Base-by-base conservation (phyloP, 2,113 vertebrate species). In the Apodemus speciosus region DNA sequence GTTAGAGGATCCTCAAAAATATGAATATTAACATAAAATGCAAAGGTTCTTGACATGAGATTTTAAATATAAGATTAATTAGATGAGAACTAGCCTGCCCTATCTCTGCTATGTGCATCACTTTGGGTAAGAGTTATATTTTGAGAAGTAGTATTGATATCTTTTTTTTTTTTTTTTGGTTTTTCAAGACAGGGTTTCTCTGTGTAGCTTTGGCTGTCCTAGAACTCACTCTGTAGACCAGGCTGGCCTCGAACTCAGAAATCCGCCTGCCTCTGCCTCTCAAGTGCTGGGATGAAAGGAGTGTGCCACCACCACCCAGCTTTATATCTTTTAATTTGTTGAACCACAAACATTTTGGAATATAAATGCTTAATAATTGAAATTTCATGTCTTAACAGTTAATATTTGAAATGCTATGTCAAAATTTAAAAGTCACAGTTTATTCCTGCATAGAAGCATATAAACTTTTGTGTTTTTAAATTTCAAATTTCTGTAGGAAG, bases 371-470 rank as follows among this genome's bases (percentile, higher is more conserved):
- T 94, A 77, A 73, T 72, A 91, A 83, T 58, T 86, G 46, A 91
- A 43, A 76, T 86, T 66, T 16, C 20, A 18, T 90, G 60, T 86
- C n/a, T 72, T 46, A 43, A 60, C 35, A 71, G 32, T 88, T 91
- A 77, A 18, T 15, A 35, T 62, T 9, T 94, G 18, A 92, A 38
- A 85, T 73, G 76, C 85, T 23, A 9, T 86, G 2, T 68, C 40
- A 89, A 62, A 89, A 77, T 93, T 93, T 20, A 83, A 81, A 91
- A 77, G 64, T 88, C 53, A 86, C 15, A 88, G 13, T 32, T 92
- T 86, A 0, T 27, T 88, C 14, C 18, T 92, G 58, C 38, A 88
- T 90, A 84, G 46, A 89, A 86, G 10, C 23, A 90, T 86, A 87
- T 56, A 66, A 58, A 46, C 75, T 43, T 77, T 4, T 77, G 14